phyloP scores from a whole-genome alignment of 2,113 vertebrate genomes.

The Chionis minor region DNA sequence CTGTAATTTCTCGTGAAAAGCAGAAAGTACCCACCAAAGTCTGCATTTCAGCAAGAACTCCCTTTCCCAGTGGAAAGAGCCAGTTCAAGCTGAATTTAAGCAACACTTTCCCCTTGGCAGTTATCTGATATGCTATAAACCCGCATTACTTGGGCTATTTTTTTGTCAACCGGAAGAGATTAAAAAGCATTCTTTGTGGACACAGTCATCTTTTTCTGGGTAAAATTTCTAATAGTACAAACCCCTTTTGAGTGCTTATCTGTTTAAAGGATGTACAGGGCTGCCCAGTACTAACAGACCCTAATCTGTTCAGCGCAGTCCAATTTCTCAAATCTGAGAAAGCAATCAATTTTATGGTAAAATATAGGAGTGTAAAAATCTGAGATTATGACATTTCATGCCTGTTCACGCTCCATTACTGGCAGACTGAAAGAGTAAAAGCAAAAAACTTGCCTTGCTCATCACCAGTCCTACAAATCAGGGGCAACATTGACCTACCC shows the following conservation, averaged over 20 bases:
- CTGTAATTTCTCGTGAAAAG: neutral
- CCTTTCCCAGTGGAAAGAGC: neutral
- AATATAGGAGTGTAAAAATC: neutral
- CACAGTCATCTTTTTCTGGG: neutral
- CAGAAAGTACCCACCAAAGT: neutral
- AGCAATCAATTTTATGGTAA: slow-evolving; percentile 25
- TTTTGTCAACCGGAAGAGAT: neutral
- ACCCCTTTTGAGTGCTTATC: neutral
- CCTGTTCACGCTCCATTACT: neutral
- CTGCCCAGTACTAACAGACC: neutral
- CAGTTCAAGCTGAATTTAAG: neutral
- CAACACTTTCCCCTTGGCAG: neutral
- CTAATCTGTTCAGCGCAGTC: neutral
- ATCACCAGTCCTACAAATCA: neutral
- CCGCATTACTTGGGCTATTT: neutral
- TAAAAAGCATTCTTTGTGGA: neutral
- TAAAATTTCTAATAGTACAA: neutral
- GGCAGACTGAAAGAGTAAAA: neutral
- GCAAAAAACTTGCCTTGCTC: neutral
- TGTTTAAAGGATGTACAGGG: neutral
- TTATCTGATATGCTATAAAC: neutral
- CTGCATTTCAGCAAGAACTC: neutral
- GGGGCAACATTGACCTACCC: neutral
- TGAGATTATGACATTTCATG: neutral
- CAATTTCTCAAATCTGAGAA: neutral